Conservation (phyloP, 2,113 vertebrate species). For the Triplophysa tibetana region DNA sequence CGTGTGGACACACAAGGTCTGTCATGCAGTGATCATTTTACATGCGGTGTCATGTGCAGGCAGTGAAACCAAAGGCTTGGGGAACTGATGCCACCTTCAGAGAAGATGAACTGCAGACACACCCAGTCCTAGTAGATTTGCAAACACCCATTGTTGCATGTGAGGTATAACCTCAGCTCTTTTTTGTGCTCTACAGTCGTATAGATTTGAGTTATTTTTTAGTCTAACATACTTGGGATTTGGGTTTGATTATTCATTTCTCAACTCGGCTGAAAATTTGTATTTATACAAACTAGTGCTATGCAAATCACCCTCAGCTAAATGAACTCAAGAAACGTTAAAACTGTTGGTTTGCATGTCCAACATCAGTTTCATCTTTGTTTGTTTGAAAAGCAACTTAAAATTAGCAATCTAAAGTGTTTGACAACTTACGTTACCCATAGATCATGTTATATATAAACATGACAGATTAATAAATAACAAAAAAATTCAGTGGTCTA, state of each 20-base stretch:
- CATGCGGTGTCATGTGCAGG: conserved; percentile 38
- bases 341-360: background rate
- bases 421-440: too few relatives aligned
- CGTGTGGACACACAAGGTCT: conserved; percentile 13
- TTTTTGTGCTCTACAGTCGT: background rate
- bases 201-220: background rate
- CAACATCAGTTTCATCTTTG: background rate
- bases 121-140: conserved; percentile 58
- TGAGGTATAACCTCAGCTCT: background rate
- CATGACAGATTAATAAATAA: too few relatives aligned
- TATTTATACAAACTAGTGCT: background rate
- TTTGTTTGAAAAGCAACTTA: background rate
- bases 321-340: background rate
- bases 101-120: conserved; percentile 58
- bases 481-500: too few relatives aligned
- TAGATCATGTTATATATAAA: too few relatives aligned
- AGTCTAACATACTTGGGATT: background rate
- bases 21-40: conserved; percentile 42
- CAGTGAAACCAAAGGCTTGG: conserved; percentile 54
- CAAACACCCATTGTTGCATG: conserved; percentile 11
- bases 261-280: background rate
- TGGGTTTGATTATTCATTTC: background rate
- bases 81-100: conserved; percentile 43
- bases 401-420: too few relatives aligned
- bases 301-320: background rate